A percentile compares a stretch with the other conserved stretches of the same genome.
Conservation (phyloP, 2,888 invertebrate genomes). For the Dicranocentrus wangi region DNA sequence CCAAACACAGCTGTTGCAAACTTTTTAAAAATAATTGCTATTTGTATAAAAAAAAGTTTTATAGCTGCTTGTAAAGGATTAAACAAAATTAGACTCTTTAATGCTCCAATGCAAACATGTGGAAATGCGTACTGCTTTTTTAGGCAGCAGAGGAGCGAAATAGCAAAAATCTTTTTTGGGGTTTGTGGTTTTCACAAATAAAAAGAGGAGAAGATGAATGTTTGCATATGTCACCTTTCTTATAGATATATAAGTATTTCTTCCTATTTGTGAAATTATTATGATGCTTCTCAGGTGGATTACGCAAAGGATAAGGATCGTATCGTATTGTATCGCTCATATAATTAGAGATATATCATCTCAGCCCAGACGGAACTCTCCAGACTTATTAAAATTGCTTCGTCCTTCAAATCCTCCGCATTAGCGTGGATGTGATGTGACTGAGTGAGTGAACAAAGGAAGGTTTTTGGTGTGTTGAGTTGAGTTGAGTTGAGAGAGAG, state of each 20-base stretch:
- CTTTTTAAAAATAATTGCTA: constrained; percentile 33
- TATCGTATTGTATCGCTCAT: no score
- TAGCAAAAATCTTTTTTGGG: no score
- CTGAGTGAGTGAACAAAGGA: no score
- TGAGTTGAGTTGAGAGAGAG: no score
- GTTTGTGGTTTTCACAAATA: constrained; percentile 20
- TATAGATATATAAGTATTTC: background rate
- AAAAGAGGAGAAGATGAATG: constrained; percentile 1
- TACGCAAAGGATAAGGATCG: no score
- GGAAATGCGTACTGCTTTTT: no score
- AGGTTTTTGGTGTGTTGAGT: no score
- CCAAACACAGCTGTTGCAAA: constrained; percentile 27
- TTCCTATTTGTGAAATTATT: background rate
- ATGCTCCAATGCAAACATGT: constrained; percentile 1
- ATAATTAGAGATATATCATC: no score
- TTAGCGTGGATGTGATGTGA: no score
- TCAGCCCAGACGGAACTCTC: no score
- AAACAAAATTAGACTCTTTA: constrained; percentile 22
- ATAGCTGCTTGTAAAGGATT: constrained; percentile 22
- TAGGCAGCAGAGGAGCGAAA: no score
- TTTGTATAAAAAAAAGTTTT: constrained; percentile 7
- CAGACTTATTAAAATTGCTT: constrained; percentile 27
- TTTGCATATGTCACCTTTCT: constrained; percentile 12
- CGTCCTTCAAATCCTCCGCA: constrained; percentile 16
- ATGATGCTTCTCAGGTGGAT: no score